Conservation (phyloP, 2,797 vertebrate species). For the Alca torda region DNA sequence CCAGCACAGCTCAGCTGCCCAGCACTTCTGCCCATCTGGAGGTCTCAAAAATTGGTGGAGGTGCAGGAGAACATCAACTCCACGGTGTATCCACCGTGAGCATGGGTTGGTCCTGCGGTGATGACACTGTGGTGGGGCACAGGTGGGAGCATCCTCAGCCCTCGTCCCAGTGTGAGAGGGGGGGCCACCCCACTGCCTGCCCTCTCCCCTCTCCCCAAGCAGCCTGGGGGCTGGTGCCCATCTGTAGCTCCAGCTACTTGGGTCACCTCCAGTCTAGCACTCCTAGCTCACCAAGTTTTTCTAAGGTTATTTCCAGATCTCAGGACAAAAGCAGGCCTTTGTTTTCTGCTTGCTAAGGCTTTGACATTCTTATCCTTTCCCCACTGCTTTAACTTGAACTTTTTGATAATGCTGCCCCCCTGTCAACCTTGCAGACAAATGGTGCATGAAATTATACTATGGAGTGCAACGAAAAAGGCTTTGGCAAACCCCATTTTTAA, state of each 20-base stretch:
- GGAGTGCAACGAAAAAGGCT: background rate
- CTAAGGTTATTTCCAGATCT: background rate
- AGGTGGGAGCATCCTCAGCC: background rate
- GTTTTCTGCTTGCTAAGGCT: background rate
- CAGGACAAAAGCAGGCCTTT: background rate
- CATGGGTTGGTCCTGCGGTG: rapidly evolving
- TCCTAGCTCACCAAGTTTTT: background rate
- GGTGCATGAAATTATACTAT: background rate
- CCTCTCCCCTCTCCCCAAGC: background rate
- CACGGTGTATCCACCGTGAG: background rate
- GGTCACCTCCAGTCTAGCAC: background rate
- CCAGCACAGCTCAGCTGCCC: background rate
- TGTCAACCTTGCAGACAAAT: background rate
- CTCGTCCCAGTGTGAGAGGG: rapidly evolving
- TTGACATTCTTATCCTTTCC: background rate
- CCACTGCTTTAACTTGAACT: background rate
- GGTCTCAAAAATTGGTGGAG: background rate
- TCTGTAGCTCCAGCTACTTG: background rate
- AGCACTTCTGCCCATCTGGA: background rate
- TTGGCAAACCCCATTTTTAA: background rate
- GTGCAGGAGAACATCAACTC: background rate
- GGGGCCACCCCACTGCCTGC: no score
- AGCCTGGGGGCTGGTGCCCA: background rate
- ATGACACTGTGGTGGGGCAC: background rate
- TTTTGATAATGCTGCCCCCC: background rate